These are phyloP conservation scores for Euwallacea fornicatus DNA, from an alignment of 1,140 invertebrate species.

Conservation along the genomic window DNA sequence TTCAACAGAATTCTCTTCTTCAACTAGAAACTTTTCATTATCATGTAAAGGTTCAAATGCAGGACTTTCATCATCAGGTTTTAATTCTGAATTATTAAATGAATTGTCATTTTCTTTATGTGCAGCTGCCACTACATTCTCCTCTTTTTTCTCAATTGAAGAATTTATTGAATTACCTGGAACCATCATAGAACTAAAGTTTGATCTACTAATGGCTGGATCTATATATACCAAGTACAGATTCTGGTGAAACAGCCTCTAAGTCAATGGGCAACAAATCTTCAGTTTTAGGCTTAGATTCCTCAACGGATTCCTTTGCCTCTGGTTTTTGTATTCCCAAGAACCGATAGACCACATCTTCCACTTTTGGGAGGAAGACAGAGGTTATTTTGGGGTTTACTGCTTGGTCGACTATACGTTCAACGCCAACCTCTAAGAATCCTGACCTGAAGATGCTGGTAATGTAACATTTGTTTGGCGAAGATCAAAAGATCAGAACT, in stretches of 20 bases:
- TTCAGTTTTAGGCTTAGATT: slow-evolving; percentile 47
- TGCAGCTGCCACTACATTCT: neutral
- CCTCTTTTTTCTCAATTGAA: slow-evolving; percentile 35
- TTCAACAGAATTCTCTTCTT: slow-evolving; percentile 57
- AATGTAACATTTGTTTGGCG: neutral
- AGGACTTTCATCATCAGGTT: slow-evolving; percentile 68
- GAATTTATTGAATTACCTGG: no score
- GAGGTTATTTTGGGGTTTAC: slow-evolving; percentile 89
- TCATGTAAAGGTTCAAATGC: slow-evolving; percentile 66
- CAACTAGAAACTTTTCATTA: slow-evolving; percentile 29
- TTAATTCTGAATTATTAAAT: slow-evolving; percentile 51
- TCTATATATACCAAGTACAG: slow-evolving; percentile 57
- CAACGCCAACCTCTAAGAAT: slow-evolving; percentile 81
- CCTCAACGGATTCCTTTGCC: slow-evolving; percentile 52
- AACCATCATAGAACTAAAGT: no score
- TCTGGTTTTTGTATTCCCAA: slow-evolving; percentile 72
- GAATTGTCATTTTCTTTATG: slow-evolving; percentile 37
- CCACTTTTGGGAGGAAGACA: slow-evolving; percentile 86
- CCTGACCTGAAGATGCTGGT: slow-evolving; percentile 63
- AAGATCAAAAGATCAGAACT: neutral
- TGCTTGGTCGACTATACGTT: slow-evolving; percentile 92
- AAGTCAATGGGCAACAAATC: slow-evolving; percentile 73
- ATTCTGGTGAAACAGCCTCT: slow-evolving; percentile 77
- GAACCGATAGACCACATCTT: slow-evolving; percentile 86
- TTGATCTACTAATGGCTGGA: no score